Base-by-base conservation (phyloP, 2,888 invertebrate genomes). In the Caenorhabditis sp. region DNA sequence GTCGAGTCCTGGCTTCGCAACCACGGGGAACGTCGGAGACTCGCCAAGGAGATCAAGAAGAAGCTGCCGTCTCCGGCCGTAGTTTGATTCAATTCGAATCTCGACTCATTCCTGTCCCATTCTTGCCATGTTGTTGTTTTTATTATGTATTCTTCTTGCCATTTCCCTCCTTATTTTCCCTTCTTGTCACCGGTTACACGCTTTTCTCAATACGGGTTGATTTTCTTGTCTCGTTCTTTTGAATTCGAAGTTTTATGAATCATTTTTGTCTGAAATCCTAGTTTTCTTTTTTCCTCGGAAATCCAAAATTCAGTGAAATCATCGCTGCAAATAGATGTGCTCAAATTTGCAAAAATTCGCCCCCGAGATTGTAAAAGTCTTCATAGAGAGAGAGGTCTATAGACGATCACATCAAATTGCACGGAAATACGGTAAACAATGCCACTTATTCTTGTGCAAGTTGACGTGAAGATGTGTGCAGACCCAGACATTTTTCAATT, bases 1-100 rank as follows among this genome's bases (percentile, higher is more conserved):
- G 85, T 85, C 40, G 88, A 88, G 70, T 84, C 83, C 20, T 88
- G 88, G 88, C 67, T 88, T 11, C 70, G 88, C 20, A 85, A 83
- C 47, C 84, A 84, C 11, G 67, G 82, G 18, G 78, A 87, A 35
- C 82, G 85, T 1, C 55, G 85, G 5, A 47, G 70, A 24, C 44
- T 83, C 9, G 80, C 80, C 1, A 68, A 69, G 55, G 82, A 84
- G 51, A 80, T 82, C 50, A 83, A 83, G 61, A 83, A 82, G 58
- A 64, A 74, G 24, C 64, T 79, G 8, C 76, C 71, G 1, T 62
- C 80, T 0, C 70, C 74, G 4, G 70, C 62, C 5, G 61, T 60
- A 6, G 68, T 77, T 13, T 77, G 40, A 64, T 35, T 20, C n/a
- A n/a, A 44, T 20, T 51, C 18, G n/a, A 32, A 24, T 37, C 15